These are phyloP conservation scores for Microctonus hyperodae DNA, from an alignment of 2,888 invertebrate genomes.

Conservation along the genomic window DNA sequence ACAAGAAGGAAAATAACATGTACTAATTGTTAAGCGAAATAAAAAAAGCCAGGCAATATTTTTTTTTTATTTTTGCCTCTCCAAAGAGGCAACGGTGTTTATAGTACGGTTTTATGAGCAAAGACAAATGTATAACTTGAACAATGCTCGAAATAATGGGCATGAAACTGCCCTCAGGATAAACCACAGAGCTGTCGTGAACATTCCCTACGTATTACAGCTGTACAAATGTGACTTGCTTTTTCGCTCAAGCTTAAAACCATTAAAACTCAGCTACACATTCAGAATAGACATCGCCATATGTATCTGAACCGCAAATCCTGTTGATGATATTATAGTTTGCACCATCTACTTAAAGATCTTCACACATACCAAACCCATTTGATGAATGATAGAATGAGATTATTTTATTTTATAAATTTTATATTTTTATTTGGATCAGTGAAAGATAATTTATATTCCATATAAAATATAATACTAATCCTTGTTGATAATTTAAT, in stretches of 20 bases:
- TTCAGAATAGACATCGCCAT: background rate
- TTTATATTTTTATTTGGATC: background rate
- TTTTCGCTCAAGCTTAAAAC: background rate
- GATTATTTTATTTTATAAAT: background rate
- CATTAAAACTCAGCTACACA: background rate
- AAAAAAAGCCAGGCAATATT: background rate
- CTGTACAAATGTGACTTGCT: conserved; percentile 22
- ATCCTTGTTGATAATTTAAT: no score
- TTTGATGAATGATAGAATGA: background rate
- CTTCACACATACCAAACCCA: background rate
- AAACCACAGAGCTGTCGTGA: conserved; percentile 37
- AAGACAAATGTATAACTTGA: conserved; percentile 10
- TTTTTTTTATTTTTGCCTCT: background rate
- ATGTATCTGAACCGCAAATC: background rate
- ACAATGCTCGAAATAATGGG: conserved; percentile 37
- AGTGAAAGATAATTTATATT: background rate
- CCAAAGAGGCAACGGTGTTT: background rate
- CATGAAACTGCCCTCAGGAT: conserved; percentile 31
- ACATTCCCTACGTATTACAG: conserved; percentile 33
- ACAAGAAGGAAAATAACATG: background rate
- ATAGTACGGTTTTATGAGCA: conserved; percentile 9
- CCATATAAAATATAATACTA: no score
- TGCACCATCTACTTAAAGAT: background rate
- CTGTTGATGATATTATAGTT: background rate
- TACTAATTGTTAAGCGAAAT: background rate